These are phyloP conservation scores for Semicossyphus pulcher DNA, from an alignment of 2,113 vertebrate genomes.

Conservation along the genomic window DNA sequence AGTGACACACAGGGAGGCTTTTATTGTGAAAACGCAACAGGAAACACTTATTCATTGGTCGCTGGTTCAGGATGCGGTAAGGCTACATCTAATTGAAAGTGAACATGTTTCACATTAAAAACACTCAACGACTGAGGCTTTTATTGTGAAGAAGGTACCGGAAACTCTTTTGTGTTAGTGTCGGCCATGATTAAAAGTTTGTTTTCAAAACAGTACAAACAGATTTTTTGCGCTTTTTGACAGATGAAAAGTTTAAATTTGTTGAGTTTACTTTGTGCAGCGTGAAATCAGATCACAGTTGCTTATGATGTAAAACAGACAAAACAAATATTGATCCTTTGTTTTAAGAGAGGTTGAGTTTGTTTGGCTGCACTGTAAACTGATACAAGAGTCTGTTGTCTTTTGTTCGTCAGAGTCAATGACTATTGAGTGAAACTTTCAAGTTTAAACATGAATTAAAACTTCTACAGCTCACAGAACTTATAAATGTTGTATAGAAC, in stretches of 20 bases:
- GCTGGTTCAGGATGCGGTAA: too few relatives aligned
- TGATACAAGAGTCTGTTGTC: neutral
- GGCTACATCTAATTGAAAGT: too few relatives aligned
- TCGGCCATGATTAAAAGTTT: neutral
- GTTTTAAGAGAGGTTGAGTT: neutral
- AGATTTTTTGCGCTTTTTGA: neutral
- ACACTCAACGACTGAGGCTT: too few relatives aligned
- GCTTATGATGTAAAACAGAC: neutral
- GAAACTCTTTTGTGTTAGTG: too few relatives aligned
- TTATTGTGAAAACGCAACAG: neutral
- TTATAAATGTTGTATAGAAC: neutral
- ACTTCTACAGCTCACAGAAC: neutral
- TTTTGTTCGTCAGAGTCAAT: too few relatives aligned
- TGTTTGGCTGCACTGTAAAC: constrained; percentile 2
- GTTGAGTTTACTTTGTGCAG: neutral
- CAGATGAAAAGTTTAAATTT: neutral
- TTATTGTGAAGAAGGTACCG: neutral
- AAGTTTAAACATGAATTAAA: constrained; percentile 8
- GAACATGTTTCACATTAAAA: too few relatives aligned
- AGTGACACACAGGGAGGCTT: neutral
- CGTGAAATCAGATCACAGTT: neutral
- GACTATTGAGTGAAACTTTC: neutral
- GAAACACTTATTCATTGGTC: too few relatives aligned
- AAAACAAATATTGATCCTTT: too few relatives aligned
- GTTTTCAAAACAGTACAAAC: neutral